A percentile compares a stretch with the other conserved stretches of the same genome.
Conservation (phyloP, 2,113 vertebrate genomes). For the Xiphophorus maculatus region DNA sequence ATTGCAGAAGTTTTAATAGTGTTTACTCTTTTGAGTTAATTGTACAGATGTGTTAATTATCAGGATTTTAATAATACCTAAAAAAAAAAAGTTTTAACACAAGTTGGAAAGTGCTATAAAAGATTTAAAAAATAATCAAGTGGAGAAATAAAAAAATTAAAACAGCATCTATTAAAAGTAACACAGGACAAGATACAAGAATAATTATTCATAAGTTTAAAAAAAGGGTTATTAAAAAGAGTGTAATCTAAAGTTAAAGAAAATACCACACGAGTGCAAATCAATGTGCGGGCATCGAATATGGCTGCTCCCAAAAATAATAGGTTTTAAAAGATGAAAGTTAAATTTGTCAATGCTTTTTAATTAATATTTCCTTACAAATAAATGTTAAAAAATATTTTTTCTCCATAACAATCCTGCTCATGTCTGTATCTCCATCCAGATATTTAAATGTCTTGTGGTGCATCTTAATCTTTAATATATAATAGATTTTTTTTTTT, state of each 20-base stretch:
- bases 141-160: background rate
- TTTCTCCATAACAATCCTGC: background rate
- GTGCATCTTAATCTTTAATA: too few relatives aligned
- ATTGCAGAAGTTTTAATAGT: background rate
- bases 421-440: background rate
- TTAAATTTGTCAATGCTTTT: background rate
- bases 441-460: background rate
- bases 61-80: background rate
- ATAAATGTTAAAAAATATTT: too few relatives aligned
- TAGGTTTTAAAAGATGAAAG: background rate
- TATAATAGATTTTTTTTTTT: too few relatives aligned
- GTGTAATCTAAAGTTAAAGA: too few relatives aligned
- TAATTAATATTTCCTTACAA: too few relatives aligned
- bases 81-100: too few relatives aligned
- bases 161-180: background rate
- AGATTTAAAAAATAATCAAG: background rate
- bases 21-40: background rate
- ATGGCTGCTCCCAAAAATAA: background rate
- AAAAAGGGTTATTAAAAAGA: too few relatives aligned
- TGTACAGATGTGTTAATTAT: background rate
- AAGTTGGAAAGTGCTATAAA: background rate
- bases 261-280: background rate
- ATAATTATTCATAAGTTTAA: too few relatives aligned
- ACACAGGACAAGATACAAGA: too few relatives aligned
- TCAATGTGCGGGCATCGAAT: background rate